Evolutionary conservation across 2,113 vertebrate genomes (phyloP).

Genomic region (Helogale parvula): DNA sequence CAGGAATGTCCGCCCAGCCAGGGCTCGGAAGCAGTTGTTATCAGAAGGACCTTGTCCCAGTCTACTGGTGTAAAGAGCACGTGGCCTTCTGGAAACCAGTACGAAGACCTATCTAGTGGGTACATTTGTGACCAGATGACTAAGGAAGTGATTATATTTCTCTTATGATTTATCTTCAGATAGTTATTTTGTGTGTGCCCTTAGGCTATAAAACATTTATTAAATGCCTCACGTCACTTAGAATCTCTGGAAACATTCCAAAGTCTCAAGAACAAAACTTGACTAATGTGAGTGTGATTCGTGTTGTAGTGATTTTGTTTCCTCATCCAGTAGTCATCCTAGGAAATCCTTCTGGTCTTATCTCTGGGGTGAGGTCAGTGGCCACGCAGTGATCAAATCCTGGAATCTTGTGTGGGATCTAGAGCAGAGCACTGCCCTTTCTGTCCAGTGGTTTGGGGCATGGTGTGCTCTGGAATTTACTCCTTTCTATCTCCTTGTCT

Average conservation of each 20-base stretch:
- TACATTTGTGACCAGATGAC: neutral
- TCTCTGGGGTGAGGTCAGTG: neutral
- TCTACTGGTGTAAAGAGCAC: neutral
- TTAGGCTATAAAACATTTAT: neutral
- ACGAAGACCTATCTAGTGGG: neutral
- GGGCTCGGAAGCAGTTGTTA: neutral
- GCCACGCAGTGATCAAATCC: neutral
- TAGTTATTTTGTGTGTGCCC: neutral
- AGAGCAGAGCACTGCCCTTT: neutral
- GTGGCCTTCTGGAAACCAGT: neutral
- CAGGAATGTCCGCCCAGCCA: neutral
- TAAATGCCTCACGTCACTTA: neutral
- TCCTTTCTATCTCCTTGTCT: neutral
- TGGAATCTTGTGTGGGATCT: neutral
- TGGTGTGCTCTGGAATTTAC: neutral
- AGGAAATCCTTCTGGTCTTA: neutral
- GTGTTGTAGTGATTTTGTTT: neutral
- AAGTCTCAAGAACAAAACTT: neutral
- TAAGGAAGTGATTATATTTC: neutral
- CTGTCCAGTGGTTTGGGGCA: no score
- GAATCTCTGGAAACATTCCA: neutral
- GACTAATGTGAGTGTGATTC: neutral
- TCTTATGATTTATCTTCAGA: neutral
- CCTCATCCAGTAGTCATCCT: neutral
- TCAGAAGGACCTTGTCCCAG: neutral